Percentiles rank a stretch among this genome's conserved stretches.
These are phyloP conservation scores for Arbacia lixula DNA, from an alignment of 53 echinoderm and acorn worm genomes.

Conservation along the genomic window DNA sequence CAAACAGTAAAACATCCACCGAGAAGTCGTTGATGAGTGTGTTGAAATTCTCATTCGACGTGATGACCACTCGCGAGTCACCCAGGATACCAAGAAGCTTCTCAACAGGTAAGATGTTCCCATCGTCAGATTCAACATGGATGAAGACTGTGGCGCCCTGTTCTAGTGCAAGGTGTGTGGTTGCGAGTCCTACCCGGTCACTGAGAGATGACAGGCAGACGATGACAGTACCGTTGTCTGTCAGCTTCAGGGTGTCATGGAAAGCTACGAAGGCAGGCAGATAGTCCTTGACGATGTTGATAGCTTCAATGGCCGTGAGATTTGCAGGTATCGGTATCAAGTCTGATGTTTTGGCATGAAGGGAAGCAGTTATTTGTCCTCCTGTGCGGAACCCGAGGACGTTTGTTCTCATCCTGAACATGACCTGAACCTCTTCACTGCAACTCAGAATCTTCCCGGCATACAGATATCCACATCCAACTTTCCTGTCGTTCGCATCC, in stretches of 20 bases:
- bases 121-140: slow-evolving; percentile 91
- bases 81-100: slow-evolving; percentile 92
- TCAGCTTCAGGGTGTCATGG: slow-evolving; percentile 89
- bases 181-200: slow-evolving; percentile 92
- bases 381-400: slow-evolving; percentile 86
- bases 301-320: slow-evolving; percentile 86
- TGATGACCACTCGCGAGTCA: slow-evolving; percentile 93
- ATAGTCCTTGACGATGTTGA: slow-evolving; percentile 94
- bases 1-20: slow-evolving; percentile 93
- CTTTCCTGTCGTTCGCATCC: slow-evolving; percentile 73
- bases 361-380: slow-evolving; percentile 71
- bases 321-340: slow-evolving; percentile 92
- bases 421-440: slow-evolving; percentile 91
- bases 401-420: slow-evolving; percentile 86
- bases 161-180: slow-evolving; percentile 93
- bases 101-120: slow-evolving; percentile 92
- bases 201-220: slow-evolving; percentile 87
- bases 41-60: slow-evolving; percentile 91
- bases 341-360: slow-evolving; percentile 82
- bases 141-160: slow-evolving; percentile 95
- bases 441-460: slow-evolving; percentile 87
- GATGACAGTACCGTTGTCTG: slow-evolving; percentile 93
- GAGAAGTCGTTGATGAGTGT: slow-evolving; percentile 88
- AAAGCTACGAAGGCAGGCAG: slow-evolving; percentile 96
- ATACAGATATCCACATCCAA: slow-evolving; percentile 77